Evolutionary conservation across 2,888 invertebrate species (phyloP).

Genomic region (Drosophila stalkeri): DNA sequence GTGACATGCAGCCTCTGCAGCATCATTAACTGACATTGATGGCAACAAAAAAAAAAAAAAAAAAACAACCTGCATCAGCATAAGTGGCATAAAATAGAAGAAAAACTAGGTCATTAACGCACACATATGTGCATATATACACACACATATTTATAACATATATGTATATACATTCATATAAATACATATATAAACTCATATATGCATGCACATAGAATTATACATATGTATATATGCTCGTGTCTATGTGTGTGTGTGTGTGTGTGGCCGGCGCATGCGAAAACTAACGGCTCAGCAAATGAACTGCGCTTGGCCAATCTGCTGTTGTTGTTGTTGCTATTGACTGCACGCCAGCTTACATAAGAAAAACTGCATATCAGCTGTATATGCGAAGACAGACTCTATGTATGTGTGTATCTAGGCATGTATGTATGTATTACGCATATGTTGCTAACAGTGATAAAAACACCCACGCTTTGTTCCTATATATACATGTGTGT

Average conservation of each 20-base stretch:
- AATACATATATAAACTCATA: not conserved
- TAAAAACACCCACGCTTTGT: constrained; percentile 23
- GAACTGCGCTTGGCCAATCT: constrained; percentile 35
- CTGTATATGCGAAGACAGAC: constrained; percentile 13
- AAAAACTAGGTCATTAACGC: constrained; percentile 64
- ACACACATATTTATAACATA: not conserved
- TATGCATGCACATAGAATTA: not conserved
- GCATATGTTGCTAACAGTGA: not conserved
- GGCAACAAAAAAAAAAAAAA: constrained; percentile 33
- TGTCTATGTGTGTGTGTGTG: constrained; percentile 8
- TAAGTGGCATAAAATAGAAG: constrained; percentile 28
- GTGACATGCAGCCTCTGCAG: constrained; percentile 29
- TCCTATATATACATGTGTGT: not conserved
- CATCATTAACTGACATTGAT: constrained; percentile 58
- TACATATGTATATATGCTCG: not conserved
- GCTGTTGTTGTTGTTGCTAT: constrained; percentile 25
- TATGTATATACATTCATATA: too few species aligned
- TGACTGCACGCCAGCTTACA: constrained; percentile 57
- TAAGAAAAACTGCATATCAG: constrained; percentile 48
- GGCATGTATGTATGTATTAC: not conserved
- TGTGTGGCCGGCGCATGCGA: constrained; percentile 59
- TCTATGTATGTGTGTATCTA: not conserved
- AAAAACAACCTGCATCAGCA: constrained; percentile 34
- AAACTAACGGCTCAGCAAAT: constrained; percentile 45
- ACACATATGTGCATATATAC: constrained; percentile 14